Percentiles rank a stretch among this genome's conserved stretches.
Conservation (phyloP, 2,113 vertebrate genomes). For the Daphoenositta chrysoptera region DNA sequence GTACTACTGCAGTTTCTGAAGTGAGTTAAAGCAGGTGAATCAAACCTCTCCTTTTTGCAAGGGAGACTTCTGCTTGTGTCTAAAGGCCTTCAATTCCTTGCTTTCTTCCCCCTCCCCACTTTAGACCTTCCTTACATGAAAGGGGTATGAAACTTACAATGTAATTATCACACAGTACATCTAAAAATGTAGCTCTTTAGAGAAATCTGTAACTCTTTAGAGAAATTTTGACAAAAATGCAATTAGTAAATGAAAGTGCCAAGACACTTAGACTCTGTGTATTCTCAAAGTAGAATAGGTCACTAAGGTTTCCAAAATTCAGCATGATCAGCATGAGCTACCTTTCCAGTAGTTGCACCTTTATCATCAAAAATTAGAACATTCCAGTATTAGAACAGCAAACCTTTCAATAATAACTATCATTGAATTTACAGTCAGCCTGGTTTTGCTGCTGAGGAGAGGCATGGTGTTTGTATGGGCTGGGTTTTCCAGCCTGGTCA, state of each 20-base stretch:
- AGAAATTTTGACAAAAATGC: not conserved
- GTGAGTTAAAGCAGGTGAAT: not conserved
- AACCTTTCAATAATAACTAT: not conserved
- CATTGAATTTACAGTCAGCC: accelerated
- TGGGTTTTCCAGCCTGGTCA: not conserved
- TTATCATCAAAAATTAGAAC: not conserved
- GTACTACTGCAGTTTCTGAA: not conserved
- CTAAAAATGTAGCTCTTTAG: not conserved
- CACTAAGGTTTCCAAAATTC: not conserved
- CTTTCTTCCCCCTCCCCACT: accelerated
- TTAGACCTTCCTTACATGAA: not conserved
- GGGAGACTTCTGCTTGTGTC: not conserved
- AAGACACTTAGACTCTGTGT: not conserved
- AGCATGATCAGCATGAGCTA: not conserved
- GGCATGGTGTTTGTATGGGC: accelerated
- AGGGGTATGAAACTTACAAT: not conserved
- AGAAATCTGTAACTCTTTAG: not conserved
- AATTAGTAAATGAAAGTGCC: not conserved
- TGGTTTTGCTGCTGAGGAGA: not conserved
- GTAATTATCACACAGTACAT: accelerated
- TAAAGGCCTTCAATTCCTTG: not conserved
- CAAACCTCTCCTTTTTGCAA: not conserved
- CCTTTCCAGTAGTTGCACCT: not conserved
- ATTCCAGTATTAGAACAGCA: not conserved
- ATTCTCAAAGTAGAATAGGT: not conserved